These are phyloP conservation scores for Vanessa atalanta DNA, from an alignment of 1,140 invertebrate genomes.

Conservation along the genomic window DNA sequence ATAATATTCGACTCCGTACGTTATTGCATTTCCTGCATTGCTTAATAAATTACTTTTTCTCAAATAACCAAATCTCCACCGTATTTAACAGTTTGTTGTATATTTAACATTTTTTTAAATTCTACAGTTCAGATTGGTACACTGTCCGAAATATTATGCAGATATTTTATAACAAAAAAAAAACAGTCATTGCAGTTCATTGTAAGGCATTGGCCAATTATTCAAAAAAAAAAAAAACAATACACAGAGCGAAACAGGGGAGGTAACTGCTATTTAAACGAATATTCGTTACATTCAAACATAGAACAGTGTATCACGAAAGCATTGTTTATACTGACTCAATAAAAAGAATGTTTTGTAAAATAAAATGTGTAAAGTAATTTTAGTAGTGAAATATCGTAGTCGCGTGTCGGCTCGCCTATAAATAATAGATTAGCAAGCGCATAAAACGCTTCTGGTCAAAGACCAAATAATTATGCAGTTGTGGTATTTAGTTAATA, in stretches of 20 bases:
- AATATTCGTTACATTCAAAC: constrained; percentile 9
- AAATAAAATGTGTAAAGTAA: constrained; percentile 45
- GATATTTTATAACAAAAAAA: too few species aligned
- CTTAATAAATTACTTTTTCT: too few species aligned
- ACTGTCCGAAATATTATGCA: too few species aligned
- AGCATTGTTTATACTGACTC: constrained; percentile 9
- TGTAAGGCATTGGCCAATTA: background rate
- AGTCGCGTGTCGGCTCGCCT: constrained; percentile 52
- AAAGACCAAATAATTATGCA: constrained; percentile 31
- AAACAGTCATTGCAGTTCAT: too few species aligned
- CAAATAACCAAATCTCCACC: too few species aligned
- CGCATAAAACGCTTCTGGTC: constrained; percentile 47
- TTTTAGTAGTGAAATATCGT: constrained; percentile 49
- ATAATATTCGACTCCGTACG: too few species aligned
- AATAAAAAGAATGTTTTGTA: constrained; percentile 36
- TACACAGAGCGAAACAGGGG: background rate
- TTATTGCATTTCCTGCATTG: too few species aligned
- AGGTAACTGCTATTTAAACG: background rate
- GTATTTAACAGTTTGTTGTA: too few species aligned
- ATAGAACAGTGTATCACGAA: constrained; percentile 1
- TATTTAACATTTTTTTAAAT: too few species aligned
- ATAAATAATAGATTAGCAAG: constrained; percentile 63
- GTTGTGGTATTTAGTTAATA: background rate
- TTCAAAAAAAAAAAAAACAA: background rate
- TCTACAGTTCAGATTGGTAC: too few species aligned